Percentiles rank a stretch among this genome's conserved stretches.
These are phyloP conservation scores for Anarhynchus alexandrinus DNA, from an alignment of 2,113 vertebrate species.

Conservation along the genomic window DNA sequence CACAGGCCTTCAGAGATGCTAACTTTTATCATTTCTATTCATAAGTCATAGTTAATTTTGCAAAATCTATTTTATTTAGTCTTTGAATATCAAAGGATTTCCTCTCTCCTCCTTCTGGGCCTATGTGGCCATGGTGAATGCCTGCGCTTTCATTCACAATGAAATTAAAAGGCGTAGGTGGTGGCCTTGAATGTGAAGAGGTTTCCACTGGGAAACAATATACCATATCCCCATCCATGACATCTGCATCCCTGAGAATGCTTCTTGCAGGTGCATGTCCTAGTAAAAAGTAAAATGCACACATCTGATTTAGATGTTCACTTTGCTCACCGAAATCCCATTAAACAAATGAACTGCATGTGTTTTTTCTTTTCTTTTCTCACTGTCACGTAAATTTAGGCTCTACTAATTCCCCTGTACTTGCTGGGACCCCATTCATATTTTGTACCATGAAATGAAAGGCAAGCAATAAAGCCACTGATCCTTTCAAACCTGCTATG, in stretches of 20 bases:
- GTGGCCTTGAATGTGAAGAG: background rate
- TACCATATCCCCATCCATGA: accelerated
- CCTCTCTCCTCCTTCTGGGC: background rate
- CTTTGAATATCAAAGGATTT: background rate
- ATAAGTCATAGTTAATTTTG: background rate
- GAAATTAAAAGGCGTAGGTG: background rate
- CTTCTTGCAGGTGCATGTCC: background rate
- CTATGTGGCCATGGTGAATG: background rate
- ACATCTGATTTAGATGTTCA: background rate
- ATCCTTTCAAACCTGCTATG: background rate
- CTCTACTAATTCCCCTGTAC: background rate
- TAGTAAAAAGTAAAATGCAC: background rate
- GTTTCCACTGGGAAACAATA: background rate
- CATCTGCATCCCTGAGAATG: background rate
- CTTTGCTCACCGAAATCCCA: background rate
- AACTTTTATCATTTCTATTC: background rate
- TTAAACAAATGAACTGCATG: background rate
- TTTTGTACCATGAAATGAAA: background rate
- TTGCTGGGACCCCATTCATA: background rate
- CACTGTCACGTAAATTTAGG: background rate
- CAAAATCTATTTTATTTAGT: background rate
- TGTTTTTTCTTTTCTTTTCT: background rate
- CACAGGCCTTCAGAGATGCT: background rate
- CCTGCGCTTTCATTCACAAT: background rate
- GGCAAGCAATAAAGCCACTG: background rate